Evolutionary conservation across 1,140 invertebrate genomes (phyloP), one percentile per base, ranked within the genome.

Genomic region (Drosophila ambigua): DNA sequence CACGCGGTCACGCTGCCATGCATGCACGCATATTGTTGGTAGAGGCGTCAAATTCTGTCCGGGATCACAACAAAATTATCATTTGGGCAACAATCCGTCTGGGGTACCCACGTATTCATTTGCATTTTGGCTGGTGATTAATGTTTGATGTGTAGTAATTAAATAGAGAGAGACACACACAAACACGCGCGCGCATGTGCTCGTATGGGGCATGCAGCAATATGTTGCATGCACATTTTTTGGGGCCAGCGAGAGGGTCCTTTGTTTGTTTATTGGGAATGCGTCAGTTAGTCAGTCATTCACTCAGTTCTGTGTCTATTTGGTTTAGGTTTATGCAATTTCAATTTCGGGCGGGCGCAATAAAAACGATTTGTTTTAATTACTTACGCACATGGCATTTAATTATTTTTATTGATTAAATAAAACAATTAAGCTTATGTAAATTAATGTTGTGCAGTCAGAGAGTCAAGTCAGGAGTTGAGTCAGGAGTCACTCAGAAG

Each of bases 361-460:
- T 83, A 83, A 89, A 88, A 88, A 58, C 84, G 84, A 88, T 88
- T 88, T 88, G 83, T 89, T 88, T 88, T 88, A 83, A 88, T 88
- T 88, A 88, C 76, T 79, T 84, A 88, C 84, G 83, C 84, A 88
- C 83, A 88, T 88, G 83, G 79, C 79, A 88, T 88, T 88, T 89
- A 83, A 89, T 88, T 88, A 88, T 88, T 88, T 85, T 88, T 88
- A 88, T 88, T 88, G 84, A 88, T 88, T 88, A 88, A 88, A 88
- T 88, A 88, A 88, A 88, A 88, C 83, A 88, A 88, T 88, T 89
- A 88, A 89, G 83, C 87, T 88, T 88, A 88, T 89, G 83, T 79
- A 79, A 88, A 88, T 88, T 79, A 71, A 88, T 77, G 75, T 77
- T 72, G 79, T 53, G 54, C 43, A 72, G 55, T 51, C 69, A 51